Percentiles rank a stretch among this genome's conserved stretches.
phyloP scores from a whole-genome alignment of 2,888 invertebrate species.

The Brachycybe producta region DNA sequence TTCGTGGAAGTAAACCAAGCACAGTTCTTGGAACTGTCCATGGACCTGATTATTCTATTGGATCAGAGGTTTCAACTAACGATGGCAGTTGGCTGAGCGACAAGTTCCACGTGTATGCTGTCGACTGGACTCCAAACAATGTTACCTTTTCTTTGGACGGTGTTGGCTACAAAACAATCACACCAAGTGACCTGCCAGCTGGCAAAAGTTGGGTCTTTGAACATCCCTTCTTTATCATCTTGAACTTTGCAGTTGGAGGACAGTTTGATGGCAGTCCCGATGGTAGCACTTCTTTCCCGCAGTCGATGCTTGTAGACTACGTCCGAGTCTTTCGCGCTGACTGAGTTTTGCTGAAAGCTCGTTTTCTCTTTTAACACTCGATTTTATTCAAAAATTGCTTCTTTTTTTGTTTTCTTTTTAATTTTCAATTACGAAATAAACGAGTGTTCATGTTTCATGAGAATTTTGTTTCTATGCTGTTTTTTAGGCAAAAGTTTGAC shows the following conservation, averaged over 20 bases:
- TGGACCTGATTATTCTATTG: not conserved
- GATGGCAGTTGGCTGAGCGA: not conserved
- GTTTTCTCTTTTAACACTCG: too few species aligned
- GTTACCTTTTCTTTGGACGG: constrained; percentile 2
- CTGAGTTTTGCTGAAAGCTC: too few species aligned
- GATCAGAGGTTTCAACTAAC: not conserved
- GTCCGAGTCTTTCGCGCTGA: constrained; percentile 6
- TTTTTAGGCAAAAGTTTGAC: too few species aligned
- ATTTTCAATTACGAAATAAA: too few species aligned
- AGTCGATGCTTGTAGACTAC: constrained; percentile 9
- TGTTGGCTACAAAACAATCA: not conserved
- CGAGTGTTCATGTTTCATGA: too few species aligned
- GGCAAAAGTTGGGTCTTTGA: constrained; percentile 10
- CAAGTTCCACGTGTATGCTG: constrained; percentile 3
- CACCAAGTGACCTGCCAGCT: constrained; percentile 1
- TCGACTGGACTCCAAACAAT: constrained; percentile 2
- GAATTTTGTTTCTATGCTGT: too few species aligned
- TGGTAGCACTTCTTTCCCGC: constrained; percentile 3
- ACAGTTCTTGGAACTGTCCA: not conserved
- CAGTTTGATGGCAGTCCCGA: constrained; percentile 12
- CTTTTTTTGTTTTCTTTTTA: too few species aligned
- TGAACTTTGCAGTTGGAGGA: constrained; percentile 9
- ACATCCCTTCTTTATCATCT: constrained; percentile 6
- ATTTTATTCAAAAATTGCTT: too few species aligned
- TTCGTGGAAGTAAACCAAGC: not conserved